These are phyloP conservation scores for Vesta saturnalis DNA, from an alignment of 2,888 invertebrate species.

Conservation along the genomic window DNA sequence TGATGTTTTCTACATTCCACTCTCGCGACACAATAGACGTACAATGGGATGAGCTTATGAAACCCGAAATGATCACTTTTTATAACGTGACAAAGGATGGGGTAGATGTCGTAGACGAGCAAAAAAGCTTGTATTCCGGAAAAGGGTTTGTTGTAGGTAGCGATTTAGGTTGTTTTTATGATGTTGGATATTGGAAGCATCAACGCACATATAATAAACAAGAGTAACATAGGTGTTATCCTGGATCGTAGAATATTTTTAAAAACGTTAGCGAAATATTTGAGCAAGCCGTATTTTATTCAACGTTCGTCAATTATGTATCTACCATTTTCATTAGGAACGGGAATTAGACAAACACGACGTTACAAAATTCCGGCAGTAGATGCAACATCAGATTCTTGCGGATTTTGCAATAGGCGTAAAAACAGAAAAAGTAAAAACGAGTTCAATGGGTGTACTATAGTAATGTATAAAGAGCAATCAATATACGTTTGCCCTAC, in stretches of 20 bases:
- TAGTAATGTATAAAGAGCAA: background rate
- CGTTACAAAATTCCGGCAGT: no score
- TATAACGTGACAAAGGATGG: background rate
- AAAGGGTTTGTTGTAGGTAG: background rate
- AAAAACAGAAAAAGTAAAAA: background rate
- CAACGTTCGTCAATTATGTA: no score
- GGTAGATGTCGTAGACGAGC: background rate
- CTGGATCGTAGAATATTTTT: background rate
- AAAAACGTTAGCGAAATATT: background rate
- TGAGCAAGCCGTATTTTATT: background rate
- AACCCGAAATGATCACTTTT: background rate
- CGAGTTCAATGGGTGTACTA: background rate
- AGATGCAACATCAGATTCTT: no score
- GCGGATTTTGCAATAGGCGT: background rate
- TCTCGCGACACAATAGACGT: background rate
- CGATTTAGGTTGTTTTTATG: background rate
- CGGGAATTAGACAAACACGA: no score
- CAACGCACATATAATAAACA: no score
- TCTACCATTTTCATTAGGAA: no score
- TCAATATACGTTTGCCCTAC: background rate
- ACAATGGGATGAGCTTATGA: background rate
- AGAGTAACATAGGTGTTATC: background rate
- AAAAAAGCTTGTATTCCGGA: background rate
- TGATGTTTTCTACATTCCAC: background rate
- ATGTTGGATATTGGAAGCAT: background rate